Conservation (phyloP, 2,888 invertebrate species). For the Melipona bicolor region DNA sequence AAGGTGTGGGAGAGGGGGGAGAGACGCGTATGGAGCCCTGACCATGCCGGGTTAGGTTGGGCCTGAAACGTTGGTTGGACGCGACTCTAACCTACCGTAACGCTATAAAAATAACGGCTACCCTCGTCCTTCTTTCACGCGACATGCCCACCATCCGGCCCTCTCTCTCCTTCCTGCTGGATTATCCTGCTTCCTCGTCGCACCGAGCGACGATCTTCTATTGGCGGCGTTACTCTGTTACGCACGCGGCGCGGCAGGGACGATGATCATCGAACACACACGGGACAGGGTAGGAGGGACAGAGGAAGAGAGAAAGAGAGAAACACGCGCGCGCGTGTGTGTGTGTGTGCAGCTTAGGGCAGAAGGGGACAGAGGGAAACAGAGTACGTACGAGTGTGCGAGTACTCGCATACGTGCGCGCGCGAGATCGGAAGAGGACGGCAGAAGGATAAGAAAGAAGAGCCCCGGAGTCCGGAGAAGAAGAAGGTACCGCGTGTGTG, state of each 20-base stretch:
- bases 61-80: slow-evolving; percentile 76
- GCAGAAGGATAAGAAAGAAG: slow-evolving; percentile 33
- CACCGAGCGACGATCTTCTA: slow-evolving; percentile 47
- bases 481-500: slow-evolving; percentile 17
- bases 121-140: slow-evolving; percentile 65
- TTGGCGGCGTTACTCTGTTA: slow-evolving; percentile 57
- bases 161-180: slow-evolving; percentile 62
- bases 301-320: background rate
- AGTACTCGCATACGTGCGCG: background rate
- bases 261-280: slow-evolving; percentile 45
- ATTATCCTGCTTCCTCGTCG: slow-evolving; percentile 60
- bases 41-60: slow-evolving; percentile 77
- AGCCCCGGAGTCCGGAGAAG: slow-evolving; percentile 6
- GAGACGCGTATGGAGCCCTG: slow-evolving; percentile 63
- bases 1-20: slow-evolving; percentile 3
- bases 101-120: slow-evolving; percentile 82
- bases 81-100: slow-evolving; percentile 82
- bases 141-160: slow-evolving; percentile 33
- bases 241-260: slow-evolving; percentile 46
- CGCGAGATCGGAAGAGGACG: slow-evolving; percentile 13
- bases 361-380: background rate
- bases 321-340: background rate
- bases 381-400: background rate
- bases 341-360: background rate
- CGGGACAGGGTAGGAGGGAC: slow-evolving; percentile 3